Conservation (phyloP, 2,113 vertebrate species). For the Chionis minor region DNA sequence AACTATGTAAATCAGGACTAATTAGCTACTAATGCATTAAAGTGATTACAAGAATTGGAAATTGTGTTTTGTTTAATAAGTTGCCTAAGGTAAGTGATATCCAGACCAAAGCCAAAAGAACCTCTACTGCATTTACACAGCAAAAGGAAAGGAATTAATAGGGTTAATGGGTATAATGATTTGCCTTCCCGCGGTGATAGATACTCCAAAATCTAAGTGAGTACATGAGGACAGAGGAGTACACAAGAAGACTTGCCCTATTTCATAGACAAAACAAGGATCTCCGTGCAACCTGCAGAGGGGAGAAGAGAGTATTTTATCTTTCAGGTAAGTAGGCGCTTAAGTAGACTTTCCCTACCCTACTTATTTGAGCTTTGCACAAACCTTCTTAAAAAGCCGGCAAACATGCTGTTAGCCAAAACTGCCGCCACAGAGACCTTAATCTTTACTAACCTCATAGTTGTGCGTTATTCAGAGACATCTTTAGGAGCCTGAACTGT, state of each 20-base stretch:
- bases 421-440: background rate
- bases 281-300: background rate
- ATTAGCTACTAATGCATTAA: slow-evolving; percentile 13
- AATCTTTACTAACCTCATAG: background rate
- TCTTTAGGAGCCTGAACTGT: background rate
- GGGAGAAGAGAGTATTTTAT: background rate
- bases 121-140: background rate
- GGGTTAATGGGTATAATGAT: background rate
- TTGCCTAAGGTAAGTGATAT: background rate
- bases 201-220: background rate
- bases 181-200: background rate
- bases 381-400: background rate
- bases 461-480: background rate
- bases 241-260: background rate
- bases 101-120: background rate
- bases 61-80: background rate
- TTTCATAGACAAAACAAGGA: background rate
- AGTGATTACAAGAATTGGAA: slow-evolving; percentile 2
- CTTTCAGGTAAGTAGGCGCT: background rate
- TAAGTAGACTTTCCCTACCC: background rate
- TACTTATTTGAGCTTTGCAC: background rate
- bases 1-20: background rate
- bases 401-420: background rate
- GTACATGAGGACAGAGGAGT: background rate
- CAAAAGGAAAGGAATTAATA: background rate